phyloP scores from a whole-genome alignment of 2,113 vertebrate genomes.

The Notarius quadriscutis region DNA sequence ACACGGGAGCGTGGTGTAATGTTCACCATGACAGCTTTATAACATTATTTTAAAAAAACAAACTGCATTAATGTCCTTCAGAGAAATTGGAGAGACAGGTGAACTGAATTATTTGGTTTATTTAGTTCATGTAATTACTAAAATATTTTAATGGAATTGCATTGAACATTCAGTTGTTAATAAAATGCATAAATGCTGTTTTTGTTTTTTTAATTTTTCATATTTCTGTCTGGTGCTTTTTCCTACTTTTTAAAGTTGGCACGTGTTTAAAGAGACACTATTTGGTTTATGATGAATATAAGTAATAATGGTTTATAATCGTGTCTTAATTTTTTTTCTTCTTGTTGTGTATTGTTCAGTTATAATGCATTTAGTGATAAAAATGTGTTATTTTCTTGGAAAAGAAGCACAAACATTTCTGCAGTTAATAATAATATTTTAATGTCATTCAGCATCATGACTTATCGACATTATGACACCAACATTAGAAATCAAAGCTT shows the following conservation, averaged over 20 bases:
- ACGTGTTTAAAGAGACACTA: not conserved
- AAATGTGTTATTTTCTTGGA: not conserved
- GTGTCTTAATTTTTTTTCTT: not conserved
- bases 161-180: not conserved
- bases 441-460: constrained; percentile 40
- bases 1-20: no score
- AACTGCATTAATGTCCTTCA: not conserved
- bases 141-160: not conserved
- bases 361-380: no score
- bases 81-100: not conserved
- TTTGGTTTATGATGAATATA: not conserved
- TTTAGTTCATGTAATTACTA: not conserved
- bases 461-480: constrained; percentile 1
- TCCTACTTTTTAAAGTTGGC: not conserved
- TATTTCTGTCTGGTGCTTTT: not conserved
- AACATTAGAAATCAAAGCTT: constrained; percentile 31
- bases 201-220: not conserved
- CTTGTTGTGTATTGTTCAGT: not conserved
- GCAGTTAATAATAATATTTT: constrained; percentile 41
- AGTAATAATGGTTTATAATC: not conserved
- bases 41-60: no score
- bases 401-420: not conserved
- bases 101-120: not conserved
- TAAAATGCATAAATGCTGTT: not conserved
- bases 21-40: no score